Evolutionary conservation across 2,113 vertebrate genomes (phyloP).

Genomic region (Grus americana): DNA sequence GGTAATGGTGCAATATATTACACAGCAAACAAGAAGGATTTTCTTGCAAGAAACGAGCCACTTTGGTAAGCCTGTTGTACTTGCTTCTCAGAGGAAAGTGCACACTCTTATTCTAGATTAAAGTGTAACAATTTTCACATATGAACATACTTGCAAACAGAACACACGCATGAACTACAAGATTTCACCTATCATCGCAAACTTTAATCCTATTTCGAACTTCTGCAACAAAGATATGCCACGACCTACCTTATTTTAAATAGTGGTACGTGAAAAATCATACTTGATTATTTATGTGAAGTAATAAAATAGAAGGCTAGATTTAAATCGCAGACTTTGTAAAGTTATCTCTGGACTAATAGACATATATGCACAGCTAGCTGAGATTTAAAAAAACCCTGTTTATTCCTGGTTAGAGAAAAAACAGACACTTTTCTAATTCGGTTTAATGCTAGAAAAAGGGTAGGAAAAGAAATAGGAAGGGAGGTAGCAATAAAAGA

Average conservation of each 20-base stretch:
- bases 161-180: rapidly evolving
- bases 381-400: not conserved
- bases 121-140: not conserved
- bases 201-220: not conserved
- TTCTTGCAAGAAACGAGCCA: constrained; percentile 94
- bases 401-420: not conserved
- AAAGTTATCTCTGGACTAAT: not conserved
- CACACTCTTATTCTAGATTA: constrained; percentile 91
- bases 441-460: not conserved
- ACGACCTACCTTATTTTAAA: not conserved
- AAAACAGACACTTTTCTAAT: not conserved
- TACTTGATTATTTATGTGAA: not conserved
- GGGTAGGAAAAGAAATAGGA: not conserved
- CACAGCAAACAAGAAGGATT: constrained; percentile 96
- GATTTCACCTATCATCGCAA: not conserved
- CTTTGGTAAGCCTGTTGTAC: constrained; percentile 94
- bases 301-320: not conserved
- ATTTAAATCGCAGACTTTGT: not conserved
- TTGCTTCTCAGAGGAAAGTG: constrained; percentile 96
- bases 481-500: not conserved
- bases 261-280: not conserved
- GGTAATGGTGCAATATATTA: constrained; percentile 95
- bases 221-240: not conserved
- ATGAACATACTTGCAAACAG: not conserved
- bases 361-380: not conserved